A percentile compares a stretch with the other conserved stretches of the same genome.
Conservation (phyloP, 2,888 invertebrate species). For the Limnephilus marmoratus region DNA sequence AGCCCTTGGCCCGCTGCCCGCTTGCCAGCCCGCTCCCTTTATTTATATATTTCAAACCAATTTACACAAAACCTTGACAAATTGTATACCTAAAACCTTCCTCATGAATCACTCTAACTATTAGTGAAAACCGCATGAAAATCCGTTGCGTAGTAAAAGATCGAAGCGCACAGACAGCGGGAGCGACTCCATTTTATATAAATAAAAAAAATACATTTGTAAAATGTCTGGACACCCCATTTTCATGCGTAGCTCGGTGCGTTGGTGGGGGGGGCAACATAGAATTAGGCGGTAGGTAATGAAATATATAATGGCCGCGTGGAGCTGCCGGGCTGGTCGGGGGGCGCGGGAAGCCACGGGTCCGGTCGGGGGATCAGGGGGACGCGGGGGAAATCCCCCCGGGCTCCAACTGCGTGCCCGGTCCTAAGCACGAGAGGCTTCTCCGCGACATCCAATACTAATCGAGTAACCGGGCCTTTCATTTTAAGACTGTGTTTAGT, state of each 20-base stretch:
- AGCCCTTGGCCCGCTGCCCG: too few relatives aligned
- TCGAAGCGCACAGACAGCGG: too few relatives aligned
- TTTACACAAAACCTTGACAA: too few relatives aligned
- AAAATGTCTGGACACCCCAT: background rate
- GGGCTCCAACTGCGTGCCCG: background rate
- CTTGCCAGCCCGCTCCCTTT: too few relatives aligned
- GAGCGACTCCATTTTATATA: too few relatives aligned
- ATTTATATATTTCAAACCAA: too few relatives aligned
- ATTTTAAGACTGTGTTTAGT: slow-evolving; percentile 2
- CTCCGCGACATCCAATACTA: slow-evolving; percentile 24
- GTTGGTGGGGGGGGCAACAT: slow-evolving; percentile 40
- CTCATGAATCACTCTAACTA: too few relatives aligned
- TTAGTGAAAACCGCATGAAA: too few relatives aligned
- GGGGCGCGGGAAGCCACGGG: slow-evolving; percentile 19
- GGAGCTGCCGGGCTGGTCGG: background rate
- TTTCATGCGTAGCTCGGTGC: slow-evolving; percentile 50
- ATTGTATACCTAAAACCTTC: too few relatives aligned
- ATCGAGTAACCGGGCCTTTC: background rate
- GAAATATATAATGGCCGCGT: slow-evolving; percentile 44
- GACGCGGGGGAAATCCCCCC: background rate
- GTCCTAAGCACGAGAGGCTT: slow-evolving; percentile 24
- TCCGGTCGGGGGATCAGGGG: background rate
- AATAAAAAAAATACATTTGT: too few relatives aligned
- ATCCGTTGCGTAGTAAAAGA: too few relatives aligned
- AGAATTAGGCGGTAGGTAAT: slow-evolving; percentile 50